Base-by-base conservation (phyloP, 2,888 invertebrate species). In the Auanema freiburgensis region DNA sequence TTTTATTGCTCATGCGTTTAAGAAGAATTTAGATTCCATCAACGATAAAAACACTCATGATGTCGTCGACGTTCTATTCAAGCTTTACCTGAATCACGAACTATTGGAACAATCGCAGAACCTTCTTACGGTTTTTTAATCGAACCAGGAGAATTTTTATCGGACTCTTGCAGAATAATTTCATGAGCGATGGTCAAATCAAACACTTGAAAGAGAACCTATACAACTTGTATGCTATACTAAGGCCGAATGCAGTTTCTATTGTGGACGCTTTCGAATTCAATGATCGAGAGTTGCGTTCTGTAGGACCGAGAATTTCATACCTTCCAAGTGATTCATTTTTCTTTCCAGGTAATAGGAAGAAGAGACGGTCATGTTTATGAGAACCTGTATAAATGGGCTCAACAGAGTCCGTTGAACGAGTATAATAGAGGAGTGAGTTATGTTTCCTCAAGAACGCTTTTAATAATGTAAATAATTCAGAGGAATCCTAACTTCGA, bases 261-360 rank as follows among this genome's bases (percentile, higher is more conserved):
- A 87, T 96, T 33, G 93, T 94, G 0, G 96, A 96, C 86, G 89
- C 92, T 10, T 96, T 94, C 83, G 94, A 94, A 83, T 82, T 84
- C 65, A 79, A 80, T 8, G 86, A 86, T 69, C 70, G 80, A 11
- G 78, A 84, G 25, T 78, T 87, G 46, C 78, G 84, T 63, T 85
- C 85, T 6, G 83, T 79, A 40, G 12, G 56, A 4, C n/a, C 70
- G 80, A 11, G 78, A 84, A 33, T 78, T 87, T 44, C 78, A 84
- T 63, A 85, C 85, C 6, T 83, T 79, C 12, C 8, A 41, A 4
- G 52, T 3, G 8, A 33, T 33, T 5, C 33, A 5, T 8, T 33
- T 33, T 33, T 5, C 4, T 2, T 23, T 66, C 46, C 64, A 69
- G 70, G 67, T 72, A 24, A 76, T 86, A n/a, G 81, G 81, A 41